These are phyloP conservation scores for Syrrhaptes paradoxus DNA, from an alignment of 2,113 vertebrate genomes.

Conservation along the genomic window DNA sequence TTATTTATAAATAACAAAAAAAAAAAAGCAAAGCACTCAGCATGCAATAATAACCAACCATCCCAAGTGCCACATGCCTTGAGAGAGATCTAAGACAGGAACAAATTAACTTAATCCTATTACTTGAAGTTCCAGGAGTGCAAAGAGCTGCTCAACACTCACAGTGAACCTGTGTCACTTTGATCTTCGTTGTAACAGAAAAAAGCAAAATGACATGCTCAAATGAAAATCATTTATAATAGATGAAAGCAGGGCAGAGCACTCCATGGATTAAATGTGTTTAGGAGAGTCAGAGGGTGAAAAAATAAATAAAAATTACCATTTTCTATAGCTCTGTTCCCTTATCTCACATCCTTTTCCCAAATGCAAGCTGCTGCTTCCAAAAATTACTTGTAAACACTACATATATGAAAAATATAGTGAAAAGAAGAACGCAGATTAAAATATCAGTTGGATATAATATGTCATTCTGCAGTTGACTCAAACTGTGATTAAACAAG, in stretches of 20 bases:
- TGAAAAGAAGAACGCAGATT: not conserved
- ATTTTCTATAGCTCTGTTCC: not conserved
- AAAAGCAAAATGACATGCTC: slow-evolving; percentile 59
- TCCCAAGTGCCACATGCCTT: slow-evolving; percentile 11
- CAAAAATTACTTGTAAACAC: not conserved
- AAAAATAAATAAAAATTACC: slow-evolving; percentile 36
- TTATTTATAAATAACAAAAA: not conserved
- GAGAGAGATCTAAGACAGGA: slow-evolving; percentile 68
- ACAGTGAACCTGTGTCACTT: slow-evolving; percentile 58
- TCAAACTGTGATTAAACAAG: not conserved
- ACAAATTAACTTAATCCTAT: slow-evolving; percentile 70
- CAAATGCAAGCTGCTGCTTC: not conserved
- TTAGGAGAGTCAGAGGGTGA: not conserved
- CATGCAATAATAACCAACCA: slow-evolving; percentile 1
- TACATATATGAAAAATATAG: fast-evolving
- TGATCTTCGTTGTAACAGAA: slow-evolving; percentile 71
- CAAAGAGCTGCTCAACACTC: slow-evolving; percentile 42
- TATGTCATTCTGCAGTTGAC: not conserved
- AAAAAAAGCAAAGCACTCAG: not conserved
- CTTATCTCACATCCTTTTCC: not conserved
- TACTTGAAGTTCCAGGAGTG: slow-evolving; percentile 65
- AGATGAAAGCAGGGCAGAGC: slow-evolving; percentile 54
- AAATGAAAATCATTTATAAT: slow-evolving; percentile 67
- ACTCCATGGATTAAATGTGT: slow-evolving; percentile 37
- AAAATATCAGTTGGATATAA: not conserved